Percentiles rank a stretch among this genome's conserved stretches.
Evolutionary conservation across 2,113 vertebrate species (phyloP).

Genomic region (Symphodus melops): DNA sequence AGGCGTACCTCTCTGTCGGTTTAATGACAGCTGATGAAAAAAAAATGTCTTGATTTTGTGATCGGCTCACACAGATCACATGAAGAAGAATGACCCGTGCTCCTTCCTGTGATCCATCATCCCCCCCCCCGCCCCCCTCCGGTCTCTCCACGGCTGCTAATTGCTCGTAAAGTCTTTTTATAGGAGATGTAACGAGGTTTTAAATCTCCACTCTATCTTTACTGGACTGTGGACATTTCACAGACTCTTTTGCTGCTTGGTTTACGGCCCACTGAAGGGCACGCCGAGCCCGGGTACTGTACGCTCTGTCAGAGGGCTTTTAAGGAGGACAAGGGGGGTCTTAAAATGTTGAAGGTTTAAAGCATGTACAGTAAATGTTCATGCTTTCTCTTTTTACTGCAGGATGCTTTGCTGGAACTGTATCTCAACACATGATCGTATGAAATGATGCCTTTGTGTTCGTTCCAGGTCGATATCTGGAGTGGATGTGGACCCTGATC

Average conservation of each 20-base stretch:
- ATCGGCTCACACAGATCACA: background rate
- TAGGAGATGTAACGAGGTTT: constrained; percentile 65
- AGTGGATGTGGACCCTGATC: constrained; percentile 89
- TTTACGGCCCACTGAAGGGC: constrained; percentile 52
- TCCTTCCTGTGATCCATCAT: constrained; percentile 4
- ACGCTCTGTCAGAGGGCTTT: background rate
- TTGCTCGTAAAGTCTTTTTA: constrained; percentile 72
- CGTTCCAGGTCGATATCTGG: constrained; percentile 90
- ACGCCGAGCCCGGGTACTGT: background rate
- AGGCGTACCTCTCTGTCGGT: background rate
- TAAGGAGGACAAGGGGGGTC: background rate
- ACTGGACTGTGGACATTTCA: constrained; percentile 46
- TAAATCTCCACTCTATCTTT: constrained; percentile 63
- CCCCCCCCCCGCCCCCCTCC: background rate
- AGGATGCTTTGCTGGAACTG: background rate
- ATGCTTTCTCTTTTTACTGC: constrained; percentile 7
- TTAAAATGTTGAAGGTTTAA: constrained; percentile 6
- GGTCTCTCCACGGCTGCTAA: constrained; percentile 50
- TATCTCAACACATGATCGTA: too few relatives aligned
- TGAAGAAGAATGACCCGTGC: background rate
- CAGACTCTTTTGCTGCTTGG: constrained; percentile 48
- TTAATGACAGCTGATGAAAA: background rate
- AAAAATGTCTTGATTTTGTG: background rate
- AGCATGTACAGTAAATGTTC: background rate
- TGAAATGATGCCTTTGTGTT: constrained; percentile 2